A percentile compares a stretch with the other conserved stretches of the same genome.
Conservation (phyloP, 1,140 invertebrate species). For the Drosophila repleta region DNA sequence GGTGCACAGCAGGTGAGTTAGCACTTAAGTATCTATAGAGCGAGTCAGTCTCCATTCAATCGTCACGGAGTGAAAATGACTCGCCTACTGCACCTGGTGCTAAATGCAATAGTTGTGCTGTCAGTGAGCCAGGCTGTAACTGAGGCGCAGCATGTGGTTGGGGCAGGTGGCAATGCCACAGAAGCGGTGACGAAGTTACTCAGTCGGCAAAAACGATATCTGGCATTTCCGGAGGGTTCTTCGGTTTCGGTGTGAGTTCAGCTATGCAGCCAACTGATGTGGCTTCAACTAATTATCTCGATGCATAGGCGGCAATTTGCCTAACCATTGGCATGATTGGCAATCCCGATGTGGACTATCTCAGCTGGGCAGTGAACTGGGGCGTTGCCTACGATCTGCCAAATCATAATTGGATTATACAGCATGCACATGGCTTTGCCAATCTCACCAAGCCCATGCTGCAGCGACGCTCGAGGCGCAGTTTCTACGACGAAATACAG, state of each 20-base stretch:
- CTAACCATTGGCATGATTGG: constrained; percentile 79
- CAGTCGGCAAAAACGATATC: constrained; percentile 74
- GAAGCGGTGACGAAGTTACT: constrained; percentile 45
- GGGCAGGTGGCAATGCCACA: constrained; percentile 36
- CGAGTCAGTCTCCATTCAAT: constrained; percentile 43
- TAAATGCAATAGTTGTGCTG: constrained; percentile 13
- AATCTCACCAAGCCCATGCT: constrained; percentile 83
- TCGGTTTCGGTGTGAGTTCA: constrained; percentile 80
- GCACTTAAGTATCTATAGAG: background rate
- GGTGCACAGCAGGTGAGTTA: background rate
- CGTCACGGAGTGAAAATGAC: constrained; percentile 46
- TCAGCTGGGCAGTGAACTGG: constrained; percentile 86
- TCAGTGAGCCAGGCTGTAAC: background rate
- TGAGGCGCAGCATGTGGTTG: background rate
- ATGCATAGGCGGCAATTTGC: constrained; percentile 72
- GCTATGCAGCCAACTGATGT: background rate
- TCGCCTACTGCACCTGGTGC: constrained; percentile 8
- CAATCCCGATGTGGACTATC: constrained; percentile 72
- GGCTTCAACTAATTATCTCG: background rate
- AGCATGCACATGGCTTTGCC: constrained; percentile 83
- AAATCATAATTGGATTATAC: constrained; percentile 87
- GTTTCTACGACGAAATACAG: constrained; percentile 89
- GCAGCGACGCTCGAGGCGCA: constrained; percentile 87
- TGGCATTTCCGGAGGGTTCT: constrained; percentile 84
- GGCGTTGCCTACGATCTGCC: constrained; percentile 90